Evolutionary conservation across 2,888 invertebrate species (phyloP).

Genomic region (Gerris lacustris): DNA sequence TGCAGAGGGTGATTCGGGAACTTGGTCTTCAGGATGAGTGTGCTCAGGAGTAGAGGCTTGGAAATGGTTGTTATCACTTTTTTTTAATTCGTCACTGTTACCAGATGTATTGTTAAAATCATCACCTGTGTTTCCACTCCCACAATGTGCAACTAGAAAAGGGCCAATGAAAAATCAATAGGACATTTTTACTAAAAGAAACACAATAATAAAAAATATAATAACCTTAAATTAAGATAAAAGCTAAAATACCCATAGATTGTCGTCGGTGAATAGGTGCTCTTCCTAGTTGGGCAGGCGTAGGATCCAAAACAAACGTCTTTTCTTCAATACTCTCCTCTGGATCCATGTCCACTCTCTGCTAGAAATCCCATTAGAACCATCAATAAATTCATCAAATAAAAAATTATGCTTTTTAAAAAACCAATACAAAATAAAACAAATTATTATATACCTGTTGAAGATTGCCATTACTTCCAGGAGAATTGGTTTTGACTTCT

Average conservation of each 20-base stretch:
- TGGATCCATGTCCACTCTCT: constrained; percentile 17
- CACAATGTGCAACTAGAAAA: not conserved
- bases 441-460: constrained; percentile 10
- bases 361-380: constrained; percentile 6
- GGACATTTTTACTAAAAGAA: not conserved
- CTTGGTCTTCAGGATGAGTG: not conserved
- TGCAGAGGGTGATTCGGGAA: constrained; percentile 30
- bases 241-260: constrained; percentile 53
- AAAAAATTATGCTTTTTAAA: not conserved
- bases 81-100: not conserved
- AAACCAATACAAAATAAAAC: not conserved
- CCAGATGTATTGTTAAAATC: not conserved
- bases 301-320: constrained; percentile 72
- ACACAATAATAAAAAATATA: not conserved
- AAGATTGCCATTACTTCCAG: constrained; percentile 5
- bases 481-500: constrained; percentile 2
- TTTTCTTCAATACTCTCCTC: constrained; percentile 26
- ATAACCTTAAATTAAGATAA: not conserved
- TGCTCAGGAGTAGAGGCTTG: not conserved
- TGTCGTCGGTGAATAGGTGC: constrained; percentile 79
- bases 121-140: not conserved
- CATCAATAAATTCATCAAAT: not conserved
- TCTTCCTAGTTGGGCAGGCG: constrained; percentile 83
- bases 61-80: not conserved
- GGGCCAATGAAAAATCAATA: not conserved